Conservation (phyloP, 2,888 invertebrate genomes). For the Lysandra bellargus region DNA sequence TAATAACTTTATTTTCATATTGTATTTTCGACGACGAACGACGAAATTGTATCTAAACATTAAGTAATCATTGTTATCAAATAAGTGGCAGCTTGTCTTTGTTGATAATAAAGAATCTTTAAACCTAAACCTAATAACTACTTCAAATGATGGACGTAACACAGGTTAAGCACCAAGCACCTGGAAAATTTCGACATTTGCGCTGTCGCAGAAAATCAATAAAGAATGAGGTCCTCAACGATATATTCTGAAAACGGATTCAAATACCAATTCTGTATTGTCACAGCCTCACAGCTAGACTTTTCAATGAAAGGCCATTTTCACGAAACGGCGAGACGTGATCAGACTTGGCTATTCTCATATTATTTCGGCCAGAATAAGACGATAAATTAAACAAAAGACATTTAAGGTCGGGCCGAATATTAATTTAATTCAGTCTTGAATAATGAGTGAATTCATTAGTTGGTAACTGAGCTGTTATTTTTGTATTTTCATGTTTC, state of each 20-base stretch:
- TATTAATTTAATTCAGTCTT: conserved; percentile 2
- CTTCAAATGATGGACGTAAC: too few species aligned
- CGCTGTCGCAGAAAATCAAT: neutral
- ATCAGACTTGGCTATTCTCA: conserved; percentile 9
- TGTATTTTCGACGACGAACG: too few species aligned
- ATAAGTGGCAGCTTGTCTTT: too few species aligned
- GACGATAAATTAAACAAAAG: conserved; percentile 11
- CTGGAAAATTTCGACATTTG: too few species aligned
- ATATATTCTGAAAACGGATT: neutral
- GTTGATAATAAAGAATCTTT: too few species aligned
- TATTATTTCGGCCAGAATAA: neutral
- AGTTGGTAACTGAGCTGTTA: neutral
- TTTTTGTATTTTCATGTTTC: neutral
- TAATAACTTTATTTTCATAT: too few species aligned
- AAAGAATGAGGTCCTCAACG: neutral
- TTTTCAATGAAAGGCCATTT: neutral
- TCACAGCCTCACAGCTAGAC: neutral
- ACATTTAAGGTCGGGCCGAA: neutral
- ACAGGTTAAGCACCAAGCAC: too few species aligned
- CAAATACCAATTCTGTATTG: neutral
- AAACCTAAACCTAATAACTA: too few species aligned
- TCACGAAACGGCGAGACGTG: neutral
- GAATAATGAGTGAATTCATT: neutral
- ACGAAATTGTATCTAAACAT: too few species aligned
- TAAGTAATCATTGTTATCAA: too few species aligned